phyloP scores from a whole-genome alignment of 1,140 invertebrate genomes.

The Cecropterus lyciades region DNA sequence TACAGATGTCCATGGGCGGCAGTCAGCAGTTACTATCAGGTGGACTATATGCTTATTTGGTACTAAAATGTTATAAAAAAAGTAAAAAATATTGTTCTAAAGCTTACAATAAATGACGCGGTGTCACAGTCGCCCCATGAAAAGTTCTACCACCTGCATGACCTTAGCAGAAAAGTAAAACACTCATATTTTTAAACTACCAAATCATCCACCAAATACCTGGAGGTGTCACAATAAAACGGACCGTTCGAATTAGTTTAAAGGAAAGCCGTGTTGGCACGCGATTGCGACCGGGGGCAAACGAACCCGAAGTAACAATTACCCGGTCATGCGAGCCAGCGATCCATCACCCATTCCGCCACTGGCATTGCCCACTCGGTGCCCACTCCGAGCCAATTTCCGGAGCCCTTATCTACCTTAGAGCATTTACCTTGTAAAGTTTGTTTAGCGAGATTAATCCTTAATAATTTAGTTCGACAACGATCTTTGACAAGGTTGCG shows the following conservation, averaged over 20 bases:
- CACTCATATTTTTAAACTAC: constrained; percentile 7
- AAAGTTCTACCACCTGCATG: too few species aligned
- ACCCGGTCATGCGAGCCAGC: constrained; percentile 74
- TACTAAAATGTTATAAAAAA: too few species aligned
- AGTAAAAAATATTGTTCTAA: too few species aligned
- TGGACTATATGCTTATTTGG: too few species aligned
- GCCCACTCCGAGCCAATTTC: constrained; percentile 80
- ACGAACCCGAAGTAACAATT: constrained; percentile 75
- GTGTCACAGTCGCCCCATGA: too few species aligned
- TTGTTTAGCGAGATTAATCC: constrained; percentile 79
- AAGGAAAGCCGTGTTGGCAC: constrained; percentile 57
- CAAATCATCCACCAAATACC: constrained; percentile 40
- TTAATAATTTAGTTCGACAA: constrained; percentile 20
- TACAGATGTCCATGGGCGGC: too few species aligned
- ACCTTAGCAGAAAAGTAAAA: not conserved
- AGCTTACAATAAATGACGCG: too few species aligned
- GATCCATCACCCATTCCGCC: constrained; percentile 77
- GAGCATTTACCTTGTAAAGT: constrained; percentile 63
- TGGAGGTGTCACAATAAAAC: constrained; percentile 65
- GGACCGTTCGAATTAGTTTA: constrained; percentile 51
- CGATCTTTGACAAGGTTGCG: constrained; percentile 12
- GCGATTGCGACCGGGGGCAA: constrained; percentile 51
- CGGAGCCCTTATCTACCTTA: constrained; percentile 73
- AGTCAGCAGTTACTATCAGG: too few species aligned
- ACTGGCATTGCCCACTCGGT: constrained; percentile 67